Base-by-base conservation (phyloP, 2,113 vertebrate species). In the Carassius auratus region DNA sequence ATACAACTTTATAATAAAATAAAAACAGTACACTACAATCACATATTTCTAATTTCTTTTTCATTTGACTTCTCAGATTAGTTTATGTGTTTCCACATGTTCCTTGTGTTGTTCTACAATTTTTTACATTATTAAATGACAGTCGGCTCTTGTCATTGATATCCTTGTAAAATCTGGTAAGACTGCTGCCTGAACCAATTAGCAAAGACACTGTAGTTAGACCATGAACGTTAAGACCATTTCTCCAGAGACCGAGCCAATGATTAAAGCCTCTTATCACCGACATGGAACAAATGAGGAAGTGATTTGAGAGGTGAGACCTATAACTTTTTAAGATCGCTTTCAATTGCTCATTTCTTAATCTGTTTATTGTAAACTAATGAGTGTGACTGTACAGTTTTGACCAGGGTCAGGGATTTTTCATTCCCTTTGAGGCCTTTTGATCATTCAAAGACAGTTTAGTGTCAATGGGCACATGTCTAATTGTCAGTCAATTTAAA, bases 361-460 rank as follows among this genome's bases (percentile, higher is more conserved):
- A 80, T 90, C 30, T 80, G 19, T 75, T 92, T 86, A 86, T 87
- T 91, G 89, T 85, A 38, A 26, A 33, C 89, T 92, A 90, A 93
- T 89, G 86, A 91, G 83, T 57, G 81, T 85, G 77, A 78, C 86
- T 83, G 85, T 74, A 81, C 76, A 19, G 26, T 86, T 91, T 93
- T 89, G 87, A 85, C 80, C 86, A 83, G 86, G 87, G 89, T 73
- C 71, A 79, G 87, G 89, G 88, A 91, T 91, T 92, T 83, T 93
- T 92, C 90, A 92, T 59, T 85, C 83, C 86, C 79, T 89, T 86
- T 87, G 74, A 87, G 76, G 90, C 85, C 88, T 85, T 91, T 80
- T 91, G 86, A 92, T 91, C 89, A 86, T 73, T 77, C 87, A 62
- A 89, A 86, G 81, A 83, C 61, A 59, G 77, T 85, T 83, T 83